Percentiles rank a stretch among this genome's conserved stretches.
Conservation (phyloP, 2,797 vertebrate species). For the Brachyalestes nurse region DNA sequence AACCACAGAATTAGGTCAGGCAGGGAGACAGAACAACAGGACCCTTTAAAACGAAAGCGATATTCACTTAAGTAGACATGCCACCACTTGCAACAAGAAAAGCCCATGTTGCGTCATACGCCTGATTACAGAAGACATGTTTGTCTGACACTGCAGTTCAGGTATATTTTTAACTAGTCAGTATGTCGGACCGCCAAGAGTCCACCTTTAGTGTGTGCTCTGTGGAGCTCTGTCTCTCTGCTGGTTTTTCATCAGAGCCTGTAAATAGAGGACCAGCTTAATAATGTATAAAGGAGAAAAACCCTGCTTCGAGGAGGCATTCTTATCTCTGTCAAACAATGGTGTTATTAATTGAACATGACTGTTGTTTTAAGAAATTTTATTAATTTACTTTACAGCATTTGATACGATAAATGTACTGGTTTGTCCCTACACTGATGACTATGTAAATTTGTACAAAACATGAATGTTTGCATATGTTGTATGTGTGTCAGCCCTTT, state of each 20-base stretch:
- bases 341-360: background rate
- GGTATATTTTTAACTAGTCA: too few species aligned
- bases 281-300: background rate
- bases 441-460: background rate
- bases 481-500: background rate
- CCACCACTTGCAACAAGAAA: background rate
- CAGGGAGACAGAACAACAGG: background rate
- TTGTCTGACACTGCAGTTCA: background rate
- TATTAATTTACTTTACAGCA: background rate
- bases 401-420: background rate
- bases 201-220: background rate
- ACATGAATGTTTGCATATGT: background rate
- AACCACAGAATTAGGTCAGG: constrained; percentile 36
- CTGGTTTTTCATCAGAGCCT: background rate
- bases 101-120: background rate
- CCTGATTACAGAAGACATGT: background rate
- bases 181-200: background rate
- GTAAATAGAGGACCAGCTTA: constrained; percentile 5
- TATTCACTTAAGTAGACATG: background rate
- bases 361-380: background rate
- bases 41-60: constrained; percentile 5
- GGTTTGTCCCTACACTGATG: background rate
- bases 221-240: background rate
- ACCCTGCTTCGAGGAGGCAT: background rate
- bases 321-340: background rate